A percentile compares a stretch with the other conserved stretches of the same genome.
Conservation (phyloP, 2,888 invertebrate species). For the Hemithea aestivaria region DNA sequence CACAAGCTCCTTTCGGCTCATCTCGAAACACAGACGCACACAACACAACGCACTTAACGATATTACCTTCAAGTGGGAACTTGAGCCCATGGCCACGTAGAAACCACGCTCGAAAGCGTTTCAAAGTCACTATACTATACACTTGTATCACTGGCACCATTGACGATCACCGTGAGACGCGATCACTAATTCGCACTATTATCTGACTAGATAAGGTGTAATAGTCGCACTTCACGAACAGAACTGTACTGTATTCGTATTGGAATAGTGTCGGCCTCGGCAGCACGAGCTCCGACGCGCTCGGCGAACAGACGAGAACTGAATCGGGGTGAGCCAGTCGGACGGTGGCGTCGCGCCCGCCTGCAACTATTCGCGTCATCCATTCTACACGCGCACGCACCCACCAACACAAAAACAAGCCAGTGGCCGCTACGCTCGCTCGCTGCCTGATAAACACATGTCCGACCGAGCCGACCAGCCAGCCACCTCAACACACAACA, state of each 20-base stretch:
- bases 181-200: slow-evolving; percentile 66
- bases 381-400: slow-evolving; percentile 68
- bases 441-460: slow-evolving; percentile 52
- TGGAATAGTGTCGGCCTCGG: slow-evolving; percentile 59
- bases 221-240: slow-evolving; percentile 46
- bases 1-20: slow-evolving; percentile 53
- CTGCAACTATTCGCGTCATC: slow-evolving; percentile 73
- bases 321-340: slow-evolving; percentile 35
- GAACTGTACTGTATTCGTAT: slow-evolving; percentile 31
- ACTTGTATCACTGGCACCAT: slow-evolving; percentile 48
- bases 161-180: slow-evolving; percentile 37
- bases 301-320: slow-evolving; percentile 60
- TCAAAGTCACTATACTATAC: slow-evolving; percentile 50
- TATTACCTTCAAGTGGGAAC: slow-evolving; percentile 69
- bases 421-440: slow-evolving; percentile 31
- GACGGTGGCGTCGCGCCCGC: slow-evolving; percentile 38
- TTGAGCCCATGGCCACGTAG: slow-evolving; percentile 71
- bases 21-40: slow-evolving; percentile 51
- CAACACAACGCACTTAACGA: slow-evolving; percentile 53
- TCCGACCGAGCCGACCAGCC: slow-evolving; percentile 35
- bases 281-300: slow-evolving; percentile 61
- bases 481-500: slow-evolving; percentile 34
- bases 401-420: slow-evolving; percentile 69
- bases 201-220: slow-evolving; percentile 65
- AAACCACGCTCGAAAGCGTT: slow-evolving; percentile 56